Conservation (phyloP, 2,797 vertebrate genomes). For the Brachymystax lenok region DNA sequence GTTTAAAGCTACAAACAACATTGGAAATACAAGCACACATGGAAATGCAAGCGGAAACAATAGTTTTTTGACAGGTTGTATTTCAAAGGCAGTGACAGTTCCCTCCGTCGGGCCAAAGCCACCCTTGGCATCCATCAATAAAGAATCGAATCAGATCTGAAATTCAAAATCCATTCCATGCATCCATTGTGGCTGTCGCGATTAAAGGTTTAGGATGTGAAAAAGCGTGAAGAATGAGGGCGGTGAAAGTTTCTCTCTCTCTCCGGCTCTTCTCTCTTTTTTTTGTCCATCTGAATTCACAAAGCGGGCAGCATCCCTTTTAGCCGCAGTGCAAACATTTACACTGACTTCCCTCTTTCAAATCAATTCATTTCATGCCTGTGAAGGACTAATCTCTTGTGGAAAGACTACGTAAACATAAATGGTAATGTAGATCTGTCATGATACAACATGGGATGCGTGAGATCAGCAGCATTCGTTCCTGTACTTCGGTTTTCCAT, state of each 20-base stretch:
- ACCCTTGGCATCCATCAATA: conserved; percentile 63
- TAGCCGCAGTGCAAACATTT: conserved; percentile 62
- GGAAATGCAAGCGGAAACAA: conserved; percentile 14
- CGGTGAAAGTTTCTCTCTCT: conserved; percentile 30
- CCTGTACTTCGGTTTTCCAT: too few species aligned
- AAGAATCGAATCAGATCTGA: conserved; percentile 64
- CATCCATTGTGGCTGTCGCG: conserved; percentile 54
- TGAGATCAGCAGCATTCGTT: too few species aligned
- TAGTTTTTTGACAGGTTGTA: conserved; percentile 42
- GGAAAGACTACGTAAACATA: too few species aligned
- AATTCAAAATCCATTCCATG: conserved; percentile 65
- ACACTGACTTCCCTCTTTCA: conserved; percentile 29
- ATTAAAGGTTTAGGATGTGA: conserved; percentile 69
- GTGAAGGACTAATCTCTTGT: conserved; percentile 59
- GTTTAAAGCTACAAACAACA: conserved; percentile 48
- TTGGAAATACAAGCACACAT: not conserved
- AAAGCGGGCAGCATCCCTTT: conserved; percentile 61
- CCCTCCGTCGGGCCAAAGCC: conserved; percentile 20
- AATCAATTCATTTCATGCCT: conserved; percentile 68
- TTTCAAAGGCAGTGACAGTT: conserved; percentile 32
- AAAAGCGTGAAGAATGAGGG: conserved; percentile 48
- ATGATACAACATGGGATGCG: too few species aligned
- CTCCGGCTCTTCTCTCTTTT: conserved; percentile 51
- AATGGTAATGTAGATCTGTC: too few species aligned
- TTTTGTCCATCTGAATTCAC: conserved; percentile 57